Conservation (phyloP, 2,113 vertebrate species). For the Promerops cafer region DNA sequence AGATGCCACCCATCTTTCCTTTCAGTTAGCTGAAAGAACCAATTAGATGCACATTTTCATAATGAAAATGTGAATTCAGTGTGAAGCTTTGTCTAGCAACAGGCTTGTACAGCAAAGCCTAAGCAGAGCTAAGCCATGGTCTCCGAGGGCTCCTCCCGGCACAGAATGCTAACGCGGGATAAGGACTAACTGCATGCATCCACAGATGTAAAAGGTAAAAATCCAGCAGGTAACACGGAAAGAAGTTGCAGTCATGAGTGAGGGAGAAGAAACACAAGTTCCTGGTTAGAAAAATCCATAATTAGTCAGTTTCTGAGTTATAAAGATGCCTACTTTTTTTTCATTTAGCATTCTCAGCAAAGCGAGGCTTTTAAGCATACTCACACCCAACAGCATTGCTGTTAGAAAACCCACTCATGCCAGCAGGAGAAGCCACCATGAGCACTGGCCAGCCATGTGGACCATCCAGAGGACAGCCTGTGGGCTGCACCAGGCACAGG, state of each 20-base stretch:
- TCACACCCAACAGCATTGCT: neutral
- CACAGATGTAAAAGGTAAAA: neutral
- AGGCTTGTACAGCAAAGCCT: conserved; percentile 1
- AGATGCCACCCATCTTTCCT: conserved; percentile 5
- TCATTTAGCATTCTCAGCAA: neutral
- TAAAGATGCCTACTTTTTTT: neutral
- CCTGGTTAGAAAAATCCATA: neutral
- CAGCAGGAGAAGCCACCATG: neutral
- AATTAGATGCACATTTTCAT: conserved; percentile 8
- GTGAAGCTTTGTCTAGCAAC: conserved; percentile 25
- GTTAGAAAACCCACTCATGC: neutral
- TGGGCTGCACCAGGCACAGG: neutral
- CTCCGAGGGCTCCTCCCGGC: neutral
- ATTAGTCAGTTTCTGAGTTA: neutral
- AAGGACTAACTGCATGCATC: neutral
- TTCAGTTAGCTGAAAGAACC: conserved; percentile 2
- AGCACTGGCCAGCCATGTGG: neutral
- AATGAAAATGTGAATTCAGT: neutral
- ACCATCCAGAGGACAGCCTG: neutral
- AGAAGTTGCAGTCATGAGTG: neutral
- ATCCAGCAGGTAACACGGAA: neutral
- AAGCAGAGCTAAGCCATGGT: conserved; percentile 1
- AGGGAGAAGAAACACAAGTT: accelerated
- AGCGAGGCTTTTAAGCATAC: neutral
- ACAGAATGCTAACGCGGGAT: neutral